Conservation (phyloP, 2,888 invertebrate species). For the Pyrochroa serraticornis region DNA sequence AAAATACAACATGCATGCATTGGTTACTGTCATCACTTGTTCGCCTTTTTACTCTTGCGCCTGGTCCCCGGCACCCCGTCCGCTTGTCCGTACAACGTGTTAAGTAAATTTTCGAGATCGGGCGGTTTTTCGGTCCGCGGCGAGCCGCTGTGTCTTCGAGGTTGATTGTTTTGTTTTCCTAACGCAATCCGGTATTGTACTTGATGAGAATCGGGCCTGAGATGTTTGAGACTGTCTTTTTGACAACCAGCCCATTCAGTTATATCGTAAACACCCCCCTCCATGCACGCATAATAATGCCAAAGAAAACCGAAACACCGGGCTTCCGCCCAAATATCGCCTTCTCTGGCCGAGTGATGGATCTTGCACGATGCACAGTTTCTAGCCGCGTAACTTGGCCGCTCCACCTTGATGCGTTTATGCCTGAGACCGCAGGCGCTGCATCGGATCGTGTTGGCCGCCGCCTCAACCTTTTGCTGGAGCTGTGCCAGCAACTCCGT, state of each 20-base stretch:
- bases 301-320: constrained; percentile 83
- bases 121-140: constrained; percentile 70
- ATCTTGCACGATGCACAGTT: constrained; percentile 91
- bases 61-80: constrained; percentile 49
- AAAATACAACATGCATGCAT: constrained; percentile 14
- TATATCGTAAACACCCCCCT: constrained; percentile 93
- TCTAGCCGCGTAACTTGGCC: constrained; percentile 90
- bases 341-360: constrained; percentile 89
- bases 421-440: constrained; percentile 93
- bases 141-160: constrained; percentile 42
- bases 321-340: constrained; percentile 96
- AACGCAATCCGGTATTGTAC: constrained; percentile 88
- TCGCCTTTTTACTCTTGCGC: constrained; percentile 50
- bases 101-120: constrained; percentile 82
- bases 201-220: constrained; percentile 89
- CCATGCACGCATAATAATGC: constrained; percentile 97
- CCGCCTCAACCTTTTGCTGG: constrained; percentile 93
- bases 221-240: constrained; percentile 77
- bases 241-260: constrained; percentile 98
- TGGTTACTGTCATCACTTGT: constrained; percentile 39
- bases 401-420: constrained; percentile 81
- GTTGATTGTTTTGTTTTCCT: constrained; percentile 62
- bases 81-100: constrained; percentile 76
- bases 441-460: constrained; percentile 92
- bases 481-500: constrained; percentile 86